Evolutionary conservation across 2,888 invertebrate genomes (phyloP), one percentile per base, ranked within the genome.

Genomic region (Sinohyriopsis cumingii): DNA sequence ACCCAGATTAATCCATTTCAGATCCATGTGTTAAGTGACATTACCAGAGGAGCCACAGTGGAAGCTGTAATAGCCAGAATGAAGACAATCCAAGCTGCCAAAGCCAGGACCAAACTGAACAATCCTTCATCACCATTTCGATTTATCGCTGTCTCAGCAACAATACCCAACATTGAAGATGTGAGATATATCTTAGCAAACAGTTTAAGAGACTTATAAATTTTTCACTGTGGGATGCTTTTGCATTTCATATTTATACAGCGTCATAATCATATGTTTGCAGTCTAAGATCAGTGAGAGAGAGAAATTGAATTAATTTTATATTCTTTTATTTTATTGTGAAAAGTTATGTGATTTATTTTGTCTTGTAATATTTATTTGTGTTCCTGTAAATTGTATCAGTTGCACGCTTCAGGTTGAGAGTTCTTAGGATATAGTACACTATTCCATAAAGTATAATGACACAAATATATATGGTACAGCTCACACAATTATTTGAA

Each of bases 21-120:
- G 88, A 85, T 90, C 18, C 95, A 95, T 88, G 92, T 95, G 66
- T 88, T 95, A 61, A 94, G 94, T 85, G 95, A 95, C 82, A 92
- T 93, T 71, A 87, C 88, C 0, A 91, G 95, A 65, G 95, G 95
- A 0, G 93, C 95, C 0, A 94, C 94, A 19, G 90, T 95, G 61
- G 95, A 95, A 91, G 94, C 94, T 19, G 94, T 95, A 1, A 93
- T 95, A 63, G 94, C 94, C 83, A 91, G 95, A 72, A 95, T 95
- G 95, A 95, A 95, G 90, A 94, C 94, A 24, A 92, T 94, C 73
- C 92, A 93, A 87, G 91, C 79, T n/a, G 81, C 83, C 9, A 70
- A 86, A 6, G 73, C 75, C 19, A 75, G 80, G 64, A 62, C 73
- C n/a, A 64, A 66, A 20, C 62, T 70, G 15, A 67, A 75, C 18